These are phyloP conservation scores for Bubalus kerabau DNA, from an alignment of 2,113 vertebrate species.

Conservation along the genomic window DNA sequence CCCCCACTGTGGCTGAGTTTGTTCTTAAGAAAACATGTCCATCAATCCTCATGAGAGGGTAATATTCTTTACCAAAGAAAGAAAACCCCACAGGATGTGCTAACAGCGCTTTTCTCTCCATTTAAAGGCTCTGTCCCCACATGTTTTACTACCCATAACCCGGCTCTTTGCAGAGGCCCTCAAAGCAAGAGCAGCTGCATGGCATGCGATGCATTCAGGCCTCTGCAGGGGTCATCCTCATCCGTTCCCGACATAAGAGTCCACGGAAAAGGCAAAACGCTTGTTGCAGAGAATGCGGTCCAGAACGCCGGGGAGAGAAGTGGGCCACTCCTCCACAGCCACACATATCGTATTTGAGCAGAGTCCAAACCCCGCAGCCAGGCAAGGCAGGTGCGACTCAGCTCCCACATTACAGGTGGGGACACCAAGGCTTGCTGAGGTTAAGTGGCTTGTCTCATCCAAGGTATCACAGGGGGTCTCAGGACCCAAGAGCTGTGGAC, in stretches of 20 bases:
- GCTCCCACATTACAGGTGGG: background rate
- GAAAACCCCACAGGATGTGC: background rate
- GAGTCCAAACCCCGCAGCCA: background rate
- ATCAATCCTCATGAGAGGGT: constrained; percentile 63
- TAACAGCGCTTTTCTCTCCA: background rate
- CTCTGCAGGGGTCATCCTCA: background rate
- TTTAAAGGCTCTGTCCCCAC: background rate
- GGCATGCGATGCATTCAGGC: rapidly evolving
- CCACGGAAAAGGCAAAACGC: background rate
- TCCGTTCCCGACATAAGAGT: background rate
- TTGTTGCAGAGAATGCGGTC: background rate
- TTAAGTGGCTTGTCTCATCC: background rate
- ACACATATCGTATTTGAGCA: background rate
- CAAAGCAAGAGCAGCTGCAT: background rate
- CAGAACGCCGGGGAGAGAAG: background rate
- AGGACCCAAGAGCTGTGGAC: background rate
- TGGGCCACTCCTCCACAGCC: background rate
- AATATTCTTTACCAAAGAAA: constrained; percentile 23
- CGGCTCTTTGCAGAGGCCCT: background rate
- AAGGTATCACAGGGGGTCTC: background rate
- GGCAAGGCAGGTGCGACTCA: background rate
- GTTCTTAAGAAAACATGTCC: constrained; percentile 67
- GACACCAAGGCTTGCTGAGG: background rate
- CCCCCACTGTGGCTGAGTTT: background rate
- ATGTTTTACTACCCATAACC: background rate